phyloP scores from a whole-genome alignment of 2,888 invertebrate genomes.

The Cryptus armator region DNA sequence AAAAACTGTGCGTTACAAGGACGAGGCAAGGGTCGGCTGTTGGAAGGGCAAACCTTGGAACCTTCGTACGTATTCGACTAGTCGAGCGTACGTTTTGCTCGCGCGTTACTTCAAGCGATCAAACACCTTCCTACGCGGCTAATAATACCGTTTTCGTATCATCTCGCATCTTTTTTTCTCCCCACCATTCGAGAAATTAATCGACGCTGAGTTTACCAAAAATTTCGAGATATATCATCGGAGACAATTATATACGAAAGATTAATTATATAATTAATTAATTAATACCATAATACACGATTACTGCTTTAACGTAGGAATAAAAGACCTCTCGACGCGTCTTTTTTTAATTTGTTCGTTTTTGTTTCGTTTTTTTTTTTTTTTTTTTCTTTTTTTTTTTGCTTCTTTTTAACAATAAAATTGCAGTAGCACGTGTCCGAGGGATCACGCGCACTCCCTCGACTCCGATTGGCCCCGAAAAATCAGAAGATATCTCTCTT shows the following conservation, averaged over 20 bases:
- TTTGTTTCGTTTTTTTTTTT: constrained; percentile 42
- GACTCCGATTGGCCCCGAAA: constrained; percentile 82
- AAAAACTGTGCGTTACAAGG: constrained; percentile 28
- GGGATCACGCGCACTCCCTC: constrained; percentile 66
- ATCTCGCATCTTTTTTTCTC: neutral
- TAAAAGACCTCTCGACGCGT: constrained; percentile 64
- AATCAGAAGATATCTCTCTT: constrained; percentile 77
- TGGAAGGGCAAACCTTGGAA: constrained; percentile 17
- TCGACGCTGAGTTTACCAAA: constrained; percentile 17
- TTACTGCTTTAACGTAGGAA: constrained; percentile 43
- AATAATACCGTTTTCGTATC: constrained; percentile 1
- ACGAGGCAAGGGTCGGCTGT: neutral
- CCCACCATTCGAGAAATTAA: constrained; percentile 17
- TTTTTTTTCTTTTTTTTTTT: constrained; percentile 25
- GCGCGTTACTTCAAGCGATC: constrained; percentile 19
- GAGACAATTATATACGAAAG: constrained; percentile 13
- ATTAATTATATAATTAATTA: constrained; percentile 11
- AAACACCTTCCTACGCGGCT: constrained; percentile 1
- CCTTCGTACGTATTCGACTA: constrained; percentile 18
- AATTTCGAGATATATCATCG: neutral
- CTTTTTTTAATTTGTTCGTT: neutral
- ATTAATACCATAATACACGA: neutral
- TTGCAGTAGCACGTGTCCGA: constrained; percentile 66
- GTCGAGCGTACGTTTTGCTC: constrained; percentile 31
- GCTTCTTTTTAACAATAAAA: constrained; percentile 63